A percentile compares a stretch with the other conserved stretches of the same genome.
Evolutionary conservation across 2,797 vertebrate genomes (phyloP).

Genomic region (Chloroceryle inda): DNA sequence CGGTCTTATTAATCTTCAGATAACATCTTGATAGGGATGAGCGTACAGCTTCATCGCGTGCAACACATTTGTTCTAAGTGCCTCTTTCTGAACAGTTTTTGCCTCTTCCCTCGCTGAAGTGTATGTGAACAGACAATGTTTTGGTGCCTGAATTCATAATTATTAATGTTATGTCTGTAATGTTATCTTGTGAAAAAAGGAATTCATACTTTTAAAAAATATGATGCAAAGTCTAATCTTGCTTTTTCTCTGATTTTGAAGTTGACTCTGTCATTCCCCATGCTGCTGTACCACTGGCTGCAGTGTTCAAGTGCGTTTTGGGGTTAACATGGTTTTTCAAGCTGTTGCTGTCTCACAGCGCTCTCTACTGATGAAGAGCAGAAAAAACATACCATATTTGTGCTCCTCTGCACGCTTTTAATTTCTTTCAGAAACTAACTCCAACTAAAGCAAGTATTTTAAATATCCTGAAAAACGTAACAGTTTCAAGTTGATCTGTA

Average conservation of each 20-base stretch:
- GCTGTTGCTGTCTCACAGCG: conserved; percentile 61
- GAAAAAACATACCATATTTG: not conserved
- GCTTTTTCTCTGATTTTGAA: not conserved
- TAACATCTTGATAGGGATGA: conserved; percentile 18
- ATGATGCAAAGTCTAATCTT: not conserved
- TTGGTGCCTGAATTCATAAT: not conserved
- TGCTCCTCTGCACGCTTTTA: not conserved
- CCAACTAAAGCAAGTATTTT: not conserved
- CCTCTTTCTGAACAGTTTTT: not conserved
- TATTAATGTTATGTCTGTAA: not conserved
- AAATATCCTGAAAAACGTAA: not conserved
- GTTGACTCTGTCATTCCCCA: not conserved
- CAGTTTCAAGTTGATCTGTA: not conserved
- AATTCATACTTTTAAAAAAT: not conserved
- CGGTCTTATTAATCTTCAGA: conserved; percentile 16
- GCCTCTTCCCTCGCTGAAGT: not conserved
- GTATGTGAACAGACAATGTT: fast-evolving
- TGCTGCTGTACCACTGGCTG: not conserved
- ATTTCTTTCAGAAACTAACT: not conserved
- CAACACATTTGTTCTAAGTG: not conserved
- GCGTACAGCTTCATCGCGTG: not conserved
- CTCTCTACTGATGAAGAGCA: conserved; percentile 74
- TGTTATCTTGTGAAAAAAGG: not conserved
- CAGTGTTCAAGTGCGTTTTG: not conserved
- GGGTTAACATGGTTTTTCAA: not conserved